phyloP scores from a whole-genome alignment of 1,140 invertebrate genomes.

The Metopolophium dirhodum region DNA sequence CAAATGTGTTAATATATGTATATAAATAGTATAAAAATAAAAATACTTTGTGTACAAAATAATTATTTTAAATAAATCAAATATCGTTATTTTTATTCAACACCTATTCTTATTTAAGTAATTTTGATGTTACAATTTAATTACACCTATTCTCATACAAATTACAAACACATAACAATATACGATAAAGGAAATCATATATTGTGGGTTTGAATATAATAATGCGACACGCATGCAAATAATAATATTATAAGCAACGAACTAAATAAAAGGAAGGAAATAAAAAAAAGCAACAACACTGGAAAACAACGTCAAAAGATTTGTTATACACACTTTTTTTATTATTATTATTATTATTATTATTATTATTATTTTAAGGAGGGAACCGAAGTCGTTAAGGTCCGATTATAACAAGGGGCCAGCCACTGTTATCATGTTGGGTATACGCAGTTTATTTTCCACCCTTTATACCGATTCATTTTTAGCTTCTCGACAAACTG shows the following conservation, averaged over 20 bases:
- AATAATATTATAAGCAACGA: background rate
- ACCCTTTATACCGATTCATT: conserved; percentile 56
- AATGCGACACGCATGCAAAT: background rate
- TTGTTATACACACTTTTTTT: conserved; percentile 49
- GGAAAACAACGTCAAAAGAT: conserved; percentile 55
- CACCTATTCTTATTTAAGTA: background rate
- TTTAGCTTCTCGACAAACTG: conserved; percentile 55
- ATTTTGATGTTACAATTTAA: background rate
- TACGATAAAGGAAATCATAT: background rate
- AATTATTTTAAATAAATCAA: background rate
- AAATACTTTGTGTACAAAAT: background rate
- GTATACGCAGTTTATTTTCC: conserved; percentile 55
- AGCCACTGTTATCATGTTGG: conserved; percentile 56
- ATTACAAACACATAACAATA: background rate
- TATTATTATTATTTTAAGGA: conserved; percentile 39
- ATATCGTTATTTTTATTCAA: background rate
- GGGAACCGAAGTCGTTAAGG: conserved; percentile 54
- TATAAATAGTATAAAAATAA: background rate
- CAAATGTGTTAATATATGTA: background rate
- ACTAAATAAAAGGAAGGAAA: background rate
- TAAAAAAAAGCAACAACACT: conserved; percentile 26
- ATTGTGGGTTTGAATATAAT: background rate
- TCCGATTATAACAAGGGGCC: conserved; percentile 57
- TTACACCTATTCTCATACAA: background rate
- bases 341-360: conserved; percentile 16